phyloP scores from a whole-genome alignment of 2,888 invertebrate genomes.

The Synanthedon formicaeformis region DNA sequence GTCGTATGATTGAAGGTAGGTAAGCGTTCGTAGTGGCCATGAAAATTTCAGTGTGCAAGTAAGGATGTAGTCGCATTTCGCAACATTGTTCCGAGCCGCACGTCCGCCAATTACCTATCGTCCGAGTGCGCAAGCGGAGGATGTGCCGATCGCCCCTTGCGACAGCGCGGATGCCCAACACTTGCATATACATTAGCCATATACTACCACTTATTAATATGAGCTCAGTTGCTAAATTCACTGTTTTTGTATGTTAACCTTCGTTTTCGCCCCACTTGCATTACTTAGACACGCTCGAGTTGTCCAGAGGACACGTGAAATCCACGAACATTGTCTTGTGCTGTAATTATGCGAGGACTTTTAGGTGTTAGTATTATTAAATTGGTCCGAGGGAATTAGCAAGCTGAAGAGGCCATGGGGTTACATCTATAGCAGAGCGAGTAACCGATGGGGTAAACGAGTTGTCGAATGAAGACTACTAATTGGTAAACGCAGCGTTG shows the following conservation, averaged over 20 bases:
- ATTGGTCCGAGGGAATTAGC: neutral
- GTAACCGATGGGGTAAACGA: neutral
- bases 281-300: slow-evolving; percentile 59
- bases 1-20: too few species aligned
- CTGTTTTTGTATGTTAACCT: slow-evolving; percentile 59
- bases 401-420: neutral
- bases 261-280: slow-evolving; percentile 59
- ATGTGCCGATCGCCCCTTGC: slow-evolving; percentile 54
- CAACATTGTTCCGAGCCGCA: slow-evolving; percentile 43
- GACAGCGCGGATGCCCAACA: slow-evolving; percentile 61
- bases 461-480: too few species aligned
- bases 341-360: too few species aligned
- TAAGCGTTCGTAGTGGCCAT: neutral
- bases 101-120: slow-evolving; percentile 65
- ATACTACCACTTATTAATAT: slow-evolving; percentile 57
- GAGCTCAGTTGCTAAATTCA: slow-evolving; percentile 61
- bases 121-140: slow-evolving; percentile 56
- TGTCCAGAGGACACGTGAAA: slow-evolving; percentile 51
- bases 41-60: slow-evolving; percentile 23
- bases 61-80: slow-evolving; percentile 26
- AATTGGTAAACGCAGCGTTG: too few species aligned
- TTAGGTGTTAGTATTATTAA: neutral
- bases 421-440: neutral
- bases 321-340: slow-evolving; percentile 11
- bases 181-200: slow-evolving; percentile 53